A percentile compares a stretch with the other conserved stretches of the same genome.
Conservation (phyloP, 2,888 invertebrate genomes). For the Drosophila siamana region DNA sequence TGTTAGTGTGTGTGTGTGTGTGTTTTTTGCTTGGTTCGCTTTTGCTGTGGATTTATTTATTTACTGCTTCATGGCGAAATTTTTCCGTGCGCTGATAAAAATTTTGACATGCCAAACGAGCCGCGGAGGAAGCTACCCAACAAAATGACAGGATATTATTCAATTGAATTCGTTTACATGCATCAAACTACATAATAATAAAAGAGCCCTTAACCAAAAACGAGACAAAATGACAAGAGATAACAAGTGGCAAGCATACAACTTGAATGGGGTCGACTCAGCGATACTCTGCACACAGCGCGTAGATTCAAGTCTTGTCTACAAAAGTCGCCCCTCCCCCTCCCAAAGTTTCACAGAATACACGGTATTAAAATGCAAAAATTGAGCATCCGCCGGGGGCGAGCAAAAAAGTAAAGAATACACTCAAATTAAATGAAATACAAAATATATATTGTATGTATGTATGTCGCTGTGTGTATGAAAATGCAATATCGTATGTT, state of each 20-base stretch:
- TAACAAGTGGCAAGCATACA: not conserved
- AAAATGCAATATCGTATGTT: constrained; percentile 13
- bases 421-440: constrained; percentile 24
- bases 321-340: not conserved
- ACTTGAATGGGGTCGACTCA: constrained; percentile 13
- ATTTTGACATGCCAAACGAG: constrained; percentile 70
- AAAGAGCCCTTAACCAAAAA: constrained; percentile 61
- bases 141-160: constrained; percentile 83
- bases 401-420: constrained; percentile 1
- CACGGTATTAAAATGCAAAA: constrained; percentile 29
- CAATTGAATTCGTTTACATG: constrained; percentile 83
- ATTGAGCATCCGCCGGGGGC: constrained; percentile 28
- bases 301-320: too few species aligned
- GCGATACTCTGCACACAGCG: constrained; percentile 18
- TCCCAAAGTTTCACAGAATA: not conserved
- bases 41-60: constrained; percentile 70
- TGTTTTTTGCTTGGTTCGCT: constrained; percentile 1
- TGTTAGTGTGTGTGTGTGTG: not conserved
- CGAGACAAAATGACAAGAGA: constrained; percentile 26
- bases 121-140: constrained; percentile 40
- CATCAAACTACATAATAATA: constrained; percentile 74
- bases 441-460: not conserved
- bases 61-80: constrained; percentile 66
- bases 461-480: not conserved
- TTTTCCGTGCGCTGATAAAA: constrained; percentile 72